Conservation (phyloP, 2,113 vertebrate genomes). For the Raja brachyura region DNA sequence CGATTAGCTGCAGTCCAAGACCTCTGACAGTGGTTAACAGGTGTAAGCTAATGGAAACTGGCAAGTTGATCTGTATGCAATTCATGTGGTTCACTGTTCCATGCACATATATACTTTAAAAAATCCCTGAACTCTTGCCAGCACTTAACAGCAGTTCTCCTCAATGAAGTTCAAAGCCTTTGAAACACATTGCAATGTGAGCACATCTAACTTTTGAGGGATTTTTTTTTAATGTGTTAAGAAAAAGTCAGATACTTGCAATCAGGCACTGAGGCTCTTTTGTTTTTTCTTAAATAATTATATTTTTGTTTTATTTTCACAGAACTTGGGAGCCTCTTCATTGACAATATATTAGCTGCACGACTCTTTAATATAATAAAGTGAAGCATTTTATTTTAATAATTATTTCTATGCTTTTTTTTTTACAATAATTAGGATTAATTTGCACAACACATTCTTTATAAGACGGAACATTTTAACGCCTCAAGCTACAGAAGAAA, state of each 20-base stretch:
- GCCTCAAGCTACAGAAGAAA: slow-evolving; percentile 35
- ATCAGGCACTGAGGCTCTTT: slow-evolving; percentile 28
- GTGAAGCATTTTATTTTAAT: slow-evolving; percentile 38
- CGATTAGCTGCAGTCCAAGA: background rate
- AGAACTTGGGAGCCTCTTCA: slow-evolving; percentile 32
- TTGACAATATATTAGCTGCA: slow-evolving; percentile 38
- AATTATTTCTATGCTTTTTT: slow-evolving; percentile 36
- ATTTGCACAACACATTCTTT: slow-evolving; percentile 28
- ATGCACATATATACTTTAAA: background rate
- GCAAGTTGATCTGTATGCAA: background rate
- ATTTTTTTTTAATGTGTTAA: background rate
- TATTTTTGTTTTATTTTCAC: slow-evolving; percentile 34
- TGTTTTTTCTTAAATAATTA: slow-evolving; percentile 33
- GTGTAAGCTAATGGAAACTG: slow-evolving; percentile 8
- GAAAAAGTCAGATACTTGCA: background rate
- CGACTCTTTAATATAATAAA: slow-evolving; percentile 33
- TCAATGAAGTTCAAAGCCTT: background rate
- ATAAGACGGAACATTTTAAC: slow-evolving; percentile 28
- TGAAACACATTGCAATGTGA: background rate
- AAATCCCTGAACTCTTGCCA: background rate
- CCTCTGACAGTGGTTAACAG: slow-evolving; percentile 5
- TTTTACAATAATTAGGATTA: slow-evolving; percentile 37
- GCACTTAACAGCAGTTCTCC: too few relatives aligned
- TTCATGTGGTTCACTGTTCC: background rate
- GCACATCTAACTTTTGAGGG: background rate